Evolutionary conservation across 1,140 invertebrate species (phyloP), one percentile per base, ranked within the genome.

Genomic region (Drosophila lowei): DNA sequence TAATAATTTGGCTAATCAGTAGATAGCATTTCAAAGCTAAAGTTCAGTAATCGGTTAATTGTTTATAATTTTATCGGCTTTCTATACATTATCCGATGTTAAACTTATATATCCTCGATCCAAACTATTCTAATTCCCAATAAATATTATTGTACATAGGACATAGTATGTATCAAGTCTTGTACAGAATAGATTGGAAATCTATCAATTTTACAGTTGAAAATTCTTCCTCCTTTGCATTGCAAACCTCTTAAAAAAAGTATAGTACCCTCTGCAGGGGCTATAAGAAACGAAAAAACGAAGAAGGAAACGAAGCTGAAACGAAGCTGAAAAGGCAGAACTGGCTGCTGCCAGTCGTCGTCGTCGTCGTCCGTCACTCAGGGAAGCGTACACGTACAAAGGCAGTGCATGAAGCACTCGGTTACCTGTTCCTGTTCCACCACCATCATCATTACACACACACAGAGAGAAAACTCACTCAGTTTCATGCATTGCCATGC

Each of bases 391-490:
- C 65, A 49, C 67, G 63, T 55, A n/a, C 52, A 38, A 28, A 41
- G 44, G 16, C 63, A 30, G n/a, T 67, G 65, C 55, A 18, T 63
- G 44, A 44, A 56, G 50, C 63, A 34, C 65, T 49, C 44, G 21
- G 65, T 57, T 68, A 68, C 65, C 65, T 48, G 65, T 68, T 68
- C 65, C 64, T 68, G 50, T 16, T n/a, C 11, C 50, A 53, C 50
- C 28, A 34, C 9, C 15, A 15, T 23, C n/a, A 16, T 38, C 15
- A 23, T 25, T 28, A 13, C 23, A 38, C 53, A 55, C 8, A 5
- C 21, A 13, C n/a, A 28, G 21, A 38, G 4, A 52, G 2, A 11
- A 34, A 53, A 38, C 43, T 55, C 15, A 38, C 34, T 28, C 7
- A 8, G 15, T 30, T 71, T 21, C 47, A 28, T 15, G 18, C 34